Conservation (phyloP, 2,797 vertebrate genomes). For the Chrysocyon brachyurus region DNA sequence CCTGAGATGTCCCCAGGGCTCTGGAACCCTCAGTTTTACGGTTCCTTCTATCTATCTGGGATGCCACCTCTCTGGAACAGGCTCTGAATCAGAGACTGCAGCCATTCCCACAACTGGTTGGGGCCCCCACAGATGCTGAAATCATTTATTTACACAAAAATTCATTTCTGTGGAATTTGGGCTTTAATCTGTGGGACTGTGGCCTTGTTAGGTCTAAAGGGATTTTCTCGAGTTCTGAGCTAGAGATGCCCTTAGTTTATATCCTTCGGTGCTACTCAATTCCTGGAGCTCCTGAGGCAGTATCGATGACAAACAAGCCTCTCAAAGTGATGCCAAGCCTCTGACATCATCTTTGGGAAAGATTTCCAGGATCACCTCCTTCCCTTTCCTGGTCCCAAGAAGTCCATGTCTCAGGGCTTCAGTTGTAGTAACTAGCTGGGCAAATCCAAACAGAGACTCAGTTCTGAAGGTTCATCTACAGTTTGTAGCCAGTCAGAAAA, state of each 20-base stretch:
- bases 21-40: not conserved
- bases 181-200: not conserved
- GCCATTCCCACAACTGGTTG: not conserved
- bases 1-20: not conserved
- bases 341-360: not conserved
- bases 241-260: not conserved
- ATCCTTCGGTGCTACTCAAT: not conserved
- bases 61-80: not conserved
- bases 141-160: constrained; percentile 34
- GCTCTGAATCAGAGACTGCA: not conserved
- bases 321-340: not conserved
- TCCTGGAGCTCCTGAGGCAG: not conserved
- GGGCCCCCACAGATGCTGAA: not conserved
- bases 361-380: not conserved
- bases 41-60: not conserved
- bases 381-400: not conserved
- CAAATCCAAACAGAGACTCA: not conserved
- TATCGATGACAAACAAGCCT: not conserved
- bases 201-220: not conserved
- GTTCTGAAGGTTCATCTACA: not conserved
- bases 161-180: constrained; percentile 34
- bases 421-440: not conserved
- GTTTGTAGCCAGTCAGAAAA: not conserved
- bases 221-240: constrained; percentile 11
- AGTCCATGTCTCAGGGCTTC: not conserved